phyloP scores from a whole-genome alignment of 2,888 invertebrate genomes.

The Macrosoma leucophasiata region DNA sequence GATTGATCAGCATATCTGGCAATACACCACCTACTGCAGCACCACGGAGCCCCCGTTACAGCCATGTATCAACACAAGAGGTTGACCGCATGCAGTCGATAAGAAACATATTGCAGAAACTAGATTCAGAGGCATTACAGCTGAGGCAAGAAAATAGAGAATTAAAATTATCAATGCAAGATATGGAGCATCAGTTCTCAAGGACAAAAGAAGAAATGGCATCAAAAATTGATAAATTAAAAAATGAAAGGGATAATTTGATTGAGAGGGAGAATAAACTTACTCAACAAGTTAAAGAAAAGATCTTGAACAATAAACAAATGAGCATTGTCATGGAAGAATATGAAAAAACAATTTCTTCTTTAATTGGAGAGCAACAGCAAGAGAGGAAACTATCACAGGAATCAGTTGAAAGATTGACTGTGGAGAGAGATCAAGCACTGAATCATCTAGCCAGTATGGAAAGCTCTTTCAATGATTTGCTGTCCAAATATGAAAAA shows the following conservation, averaged over 20 bases:
- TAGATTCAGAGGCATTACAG: conserved; percentile 55
- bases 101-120: conserved; percentile 53
- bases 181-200: conserved; percentile 45
- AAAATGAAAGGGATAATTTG: conserved; percentile 46
- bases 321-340: conserved; percentile 84
- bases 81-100: conserved; percentile 52
- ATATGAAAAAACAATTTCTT: conserved; percentile 86
- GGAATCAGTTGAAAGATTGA: conserved; percentile 62
- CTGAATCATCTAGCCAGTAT: conserved; percentile 75
- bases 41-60: conserved; percentile 48
- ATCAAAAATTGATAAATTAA: conserved; percentile 49
- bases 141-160: conserved; percentile 59
- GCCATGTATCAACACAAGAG: conserved; percentile 39
- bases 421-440: conserved; percentile 74
- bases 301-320: conserved; percentile 55
- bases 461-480: conserved; percentile 79
- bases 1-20: conserved; percentile 56
- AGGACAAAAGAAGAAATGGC: conserved; percentile 47
- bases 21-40: conserved; percentile 57
- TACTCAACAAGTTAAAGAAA: conserved; percentile 52
- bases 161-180: conserved; percentile 49
- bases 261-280: conserved; percentile 48
- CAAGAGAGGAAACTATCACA: conserved; percentile 73
- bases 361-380: conserved; percentile 83
- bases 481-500: conserved; percentile 78